A percentile compares a stretch with the other conserved stretches of the same genome.
Conservation (phyloP, 2,797 vertebrate species). For the Scleropages formosus region DNA sequence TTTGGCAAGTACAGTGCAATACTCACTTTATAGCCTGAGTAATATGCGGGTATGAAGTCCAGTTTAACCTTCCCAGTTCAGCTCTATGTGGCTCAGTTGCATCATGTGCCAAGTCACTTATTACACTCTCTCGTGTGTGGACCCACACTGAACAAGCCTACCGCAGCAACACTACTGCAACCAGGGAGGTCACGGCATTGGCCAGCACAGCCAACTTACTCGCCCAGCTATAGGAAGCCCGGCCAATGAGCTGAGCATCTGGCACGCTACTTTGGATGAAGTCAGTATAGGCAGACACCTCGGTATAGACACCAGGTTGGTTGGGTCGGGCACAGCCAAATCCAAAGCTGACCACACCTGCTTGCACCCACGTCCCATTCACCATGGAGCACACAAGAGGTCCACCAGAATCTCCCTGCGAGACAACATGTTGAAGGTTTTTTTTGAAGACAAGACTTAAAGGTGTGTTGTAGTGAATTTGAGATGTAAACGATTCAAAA, state of each 20-base stretch:
- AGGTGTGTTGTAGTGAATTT: too few species aligned
- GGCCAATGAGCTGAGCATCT: slow-evolving; percentile 52
- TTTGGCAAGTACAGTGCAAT: not conserved
- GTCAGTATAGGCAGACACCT: slow-evolving; percentile 57
- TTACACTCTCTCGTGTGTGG: not conserved
- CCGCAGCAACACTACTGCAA: slow-evolving; percentile 48
- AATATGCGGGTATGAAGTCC: not conserved
- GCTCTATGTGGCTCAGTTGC: not conserved
- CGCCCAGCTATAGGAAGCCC: slow-evolving; percentile 43
- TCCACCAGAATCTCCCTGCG: slow-evolving; percentile 75
- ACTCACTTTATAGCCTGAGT: not conserved
- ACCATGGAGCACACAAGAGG: slow-evolving; percentile 68
- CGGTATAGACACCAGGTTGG: slow-evolving; percentile 69
- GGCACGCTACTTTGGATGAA: slow-evolving; percentile 57
- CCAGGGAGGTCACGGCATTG: slow-evolving; percentile 44
- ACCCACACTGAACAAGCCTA: slow-evolving; percentile 32
- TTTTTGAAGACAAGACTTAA: too few species aligned
- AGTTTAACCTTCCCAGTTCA: too few species aligned
- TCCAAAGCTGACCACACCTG: slow-evolving; percentile 75
- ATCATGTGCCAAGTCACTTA: not conserved
- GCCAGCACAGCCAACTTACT: slow-evolving; percentile 33
- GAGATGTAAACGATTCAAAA: too few species aligned
- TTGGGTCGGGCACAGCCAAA: slow-evolving; percentile 61
- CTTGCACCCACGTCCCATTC: slow-evolving; percentile 71
- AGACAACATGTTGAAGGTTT: slow-evolving; percentile 8